These are phyloP conservation scores for Triops cancriformis DNA, from an alignment of 1,140 invertebrate genomes.

Conservation along the genomic window DNA sequence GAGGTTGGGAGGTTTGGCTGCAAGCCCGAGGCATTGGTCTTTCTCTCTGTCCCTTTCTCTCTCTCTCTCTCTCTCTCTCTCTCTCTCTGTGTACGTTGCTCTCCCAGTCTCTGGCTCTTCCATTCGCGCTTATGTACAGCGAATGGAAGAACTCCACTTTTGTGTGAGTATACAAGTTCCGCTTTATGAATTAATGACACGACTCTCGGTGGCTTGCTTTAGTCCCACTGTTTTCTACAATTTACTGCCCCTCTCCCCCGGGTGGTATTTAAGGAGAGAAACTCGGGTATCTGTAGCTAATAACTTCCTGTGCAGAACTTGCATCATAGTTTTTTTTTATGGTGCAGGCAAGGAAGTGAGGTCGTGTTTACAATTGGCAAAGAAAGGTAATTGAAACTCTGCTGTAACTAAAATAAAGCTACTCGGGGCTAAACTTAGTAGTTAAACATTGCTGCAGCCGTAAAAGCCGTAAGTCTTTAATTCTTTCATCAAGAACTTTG, in stretches of 20 bases:
- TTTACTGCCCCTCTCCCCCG: background rate
- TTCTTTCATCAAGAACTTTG: no score
- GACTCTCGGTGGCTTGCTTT: background rate
- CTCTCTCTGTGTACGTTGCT: background rate
- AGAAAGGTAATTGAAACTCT: no score
- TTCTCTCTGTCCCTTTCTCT: background rate
- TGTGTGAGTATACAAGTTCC: background rate
- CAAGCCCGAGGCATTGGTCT: background rate
- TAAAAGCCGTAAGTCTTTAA: no score
- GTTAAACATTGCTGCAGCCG: no score
- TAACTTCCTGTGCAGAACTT: background rate
- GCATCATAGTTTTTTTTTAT: no score
- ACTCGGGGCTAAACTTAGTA: no score
- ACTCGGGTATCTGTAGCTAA: background rate
- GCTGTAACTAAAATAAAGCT: no score
- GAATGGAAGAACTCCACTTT: no score
- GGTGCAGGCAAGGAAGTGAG: no score
- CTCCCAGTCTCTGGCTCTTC: no score
- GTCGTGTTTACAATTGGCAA: no score
- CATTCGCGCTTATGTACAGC: no score
- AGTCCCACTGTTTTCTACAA: background rate
- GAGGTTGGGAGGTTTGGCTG: background rate
- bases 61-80: background rate
- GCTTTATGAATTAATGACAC: conserved; percentile 14
- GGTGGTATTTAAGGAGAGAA: background rate